phyloP scores from a whole-genome alignment of 2,888 invertebrate species.

The Hyposoter dolosus region DNA sequence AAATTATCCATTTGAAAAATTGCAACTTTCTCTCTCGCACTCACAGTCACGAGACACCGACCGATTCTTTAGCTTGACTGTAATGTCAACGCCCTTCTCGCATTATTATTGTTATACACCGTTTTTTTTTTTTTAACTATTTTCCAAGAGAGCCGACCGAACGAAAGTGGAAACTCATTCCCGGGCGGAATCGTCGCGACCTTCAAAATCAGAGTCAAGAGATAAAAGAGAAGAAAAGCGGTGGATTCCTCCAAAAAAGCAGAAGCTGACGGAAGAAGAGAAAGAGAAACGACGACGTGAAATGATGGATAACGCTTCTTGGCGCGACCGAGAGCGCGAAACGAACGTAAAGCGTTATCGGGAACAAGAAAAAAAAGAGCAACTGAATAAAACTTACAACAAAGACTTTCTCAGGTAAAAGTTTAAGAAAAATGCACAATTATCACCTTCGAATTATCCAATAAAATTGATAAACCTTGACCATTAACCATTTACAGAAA shows the following conservation, averaged over 20 bases:
- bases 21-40: too few relatives aligned
- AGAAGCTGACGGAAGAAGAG: constrained; percentile 87
- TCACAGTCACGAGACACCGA: too few relatives aligned
- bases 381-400: constrained; percentile 84
- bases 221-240: constrained; percentile 75
- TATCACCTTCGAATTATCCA: background rate
- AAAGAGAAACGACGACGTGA: constrained; percentile 90
- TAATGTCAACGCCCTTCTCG: too few relatives aligned
- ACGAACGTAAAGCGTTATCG: constrained; percentile 88
- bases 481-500: constrained; percentile 84
- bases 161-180: constrained; percentile 69
- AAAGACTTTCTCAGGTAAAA: constrained; percentile 85
- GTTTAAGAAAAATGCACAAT: background rate
- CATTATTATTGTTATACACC: constrained; percentile 13
- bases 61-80: too few relatives aligned
- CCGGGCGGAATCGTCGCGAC: constrained; percentile 63
- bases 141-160: constrained; percentile 76
- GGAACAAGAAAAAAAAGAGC: constrained; percentile 86
- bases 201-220: constrained; percentile 36
- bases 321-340: constrained; percentile 89
- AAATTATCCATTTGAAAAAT: too few relatives aligned
- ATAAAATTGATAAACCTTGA: background rate
- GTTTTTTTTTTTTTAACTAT: background rate
- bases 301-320: constrained; percentile 93
- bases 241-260: constrained; percentile 77